Evolutionary conservation across 1,140 invertebrate species (phyloP).

Genomic region (Nasonia giraulti): DNA sequence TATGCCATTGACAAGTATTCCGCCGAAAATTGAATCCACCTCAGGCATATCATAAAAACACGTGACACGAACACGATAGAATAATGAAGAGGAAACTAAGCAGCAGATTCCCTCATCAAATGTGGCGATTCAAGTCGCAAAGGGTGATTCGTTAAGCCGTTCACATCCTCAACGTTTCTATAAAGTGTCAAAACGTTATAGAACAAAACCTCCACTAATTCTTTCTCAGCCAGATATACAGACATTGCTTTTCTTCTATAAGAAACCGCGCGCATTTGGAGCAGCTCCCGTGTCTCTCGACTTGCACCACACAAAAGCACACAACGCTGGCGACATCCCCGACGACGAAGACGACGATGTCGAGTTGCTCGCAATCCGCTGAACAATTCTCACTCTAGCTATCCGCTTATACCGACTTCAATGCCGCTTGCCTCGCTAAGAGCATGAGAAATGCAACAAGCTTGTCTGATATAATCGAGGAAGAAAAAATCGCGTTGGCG

Average conservation of each 20-base stretch:
- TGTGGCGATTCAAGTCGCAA: background rate
- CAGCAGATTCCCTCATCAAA: too few species aligned
- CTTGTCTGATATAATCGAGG: background rate
- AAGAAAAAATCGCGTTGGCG: background rate
- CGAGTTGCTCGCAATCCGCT: slow-evolving; percentile 7
- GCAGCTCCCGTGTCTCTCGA: background rate
- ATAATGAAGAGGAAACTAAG: too few species aligned
- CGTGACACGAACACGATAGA: too few species aligned
- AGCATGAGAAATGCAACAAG: background rate
- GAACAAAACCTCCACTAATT: background rate
- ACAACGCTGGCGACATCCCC: background rate
- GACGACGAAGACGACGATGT: background rate
- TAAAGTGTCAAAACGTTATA: slow-evolving; percentile 21
- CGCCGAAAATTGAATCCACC: too few species aligned
- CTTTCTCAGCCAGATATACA: background rate
- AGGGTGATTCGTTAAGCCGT: background rate
- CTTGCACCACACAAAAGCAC: background rate
- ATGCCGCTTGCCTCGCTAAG: slow-evolving; percentile 14
- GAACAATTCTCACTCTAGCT: slow-evolving; percentile 2
- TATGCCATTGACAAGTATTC: too few species aligned
- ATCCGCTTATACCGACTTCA: slow-evolving; percentile 9
- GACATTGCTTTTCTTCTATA: background rate
- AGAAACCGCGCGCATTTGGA: background rate
- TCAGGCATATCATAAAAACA: too few species aligned
- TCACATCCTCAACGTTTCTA: slow-evolving; percentile 7